Percentiles rank a stretch among this genome's conserved stretches.
These are phyloP conservation scores for Malurus cyaneus DNA, from an alignment of 2,113 vertebrate genomes.

Conservation along the genomic window DNA sequence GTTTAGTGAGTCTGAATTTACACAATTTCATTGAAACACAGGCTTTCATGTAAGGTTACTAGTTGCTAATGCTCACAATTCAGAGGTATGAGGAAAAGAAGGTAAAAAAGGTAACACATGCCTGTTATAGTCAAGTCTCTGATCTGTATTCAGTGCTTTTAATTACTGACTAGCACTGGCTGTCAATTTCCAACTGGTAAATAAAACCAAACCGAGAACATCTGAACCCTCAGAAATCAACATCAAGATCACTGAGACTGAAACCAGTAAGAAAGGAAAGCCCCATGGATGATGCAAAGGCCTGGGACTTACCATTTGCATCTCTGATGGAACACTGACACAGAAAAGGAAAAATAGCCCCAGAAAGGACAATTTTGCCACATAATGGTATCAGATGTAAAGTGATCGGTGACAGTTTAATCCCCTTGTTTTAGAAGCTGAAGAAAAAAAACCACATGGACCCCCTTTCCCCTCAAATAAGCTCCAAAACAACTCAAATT, in stretches of 20 bases:
- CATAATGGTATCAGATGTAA: background rate
- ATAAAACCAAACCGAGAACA: background rate
- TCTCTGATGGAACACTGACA: background rate
- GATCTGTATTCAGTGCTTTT: background rate
- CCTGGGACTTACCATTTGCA: background rate
- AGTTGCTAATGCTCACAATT: background rate
- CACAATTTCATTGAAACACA: background rate
- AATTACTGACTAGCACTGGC: background rate
- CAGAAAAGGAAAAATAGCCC: background rate
- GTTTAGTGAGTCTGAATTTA: background rate
- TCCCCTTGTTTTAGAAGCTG: background rate
- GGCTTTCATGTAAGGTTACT: background rate
- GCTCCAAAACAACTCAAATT: background rate
- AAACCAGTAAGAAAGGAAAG: background rate
- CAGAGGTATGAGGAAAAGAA: background rate
- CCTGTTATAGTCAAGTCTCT: background rate
- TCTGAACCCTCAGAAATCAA: background rate
- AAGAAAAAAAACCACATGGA: background rate
- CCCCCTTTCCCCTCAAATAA: background rate
- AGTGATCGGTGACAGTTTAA: background rate
- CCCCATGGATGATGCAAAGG: background rate
- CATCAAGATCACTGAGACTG: background rate
- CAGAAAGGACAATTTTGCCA: background rate
- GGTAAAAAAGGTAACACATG: background rate
- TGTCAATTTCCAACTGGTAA: background rate